Conservation (phyloP, 2,797 vertebrate species). For the Siniperca obscura region DNA sequence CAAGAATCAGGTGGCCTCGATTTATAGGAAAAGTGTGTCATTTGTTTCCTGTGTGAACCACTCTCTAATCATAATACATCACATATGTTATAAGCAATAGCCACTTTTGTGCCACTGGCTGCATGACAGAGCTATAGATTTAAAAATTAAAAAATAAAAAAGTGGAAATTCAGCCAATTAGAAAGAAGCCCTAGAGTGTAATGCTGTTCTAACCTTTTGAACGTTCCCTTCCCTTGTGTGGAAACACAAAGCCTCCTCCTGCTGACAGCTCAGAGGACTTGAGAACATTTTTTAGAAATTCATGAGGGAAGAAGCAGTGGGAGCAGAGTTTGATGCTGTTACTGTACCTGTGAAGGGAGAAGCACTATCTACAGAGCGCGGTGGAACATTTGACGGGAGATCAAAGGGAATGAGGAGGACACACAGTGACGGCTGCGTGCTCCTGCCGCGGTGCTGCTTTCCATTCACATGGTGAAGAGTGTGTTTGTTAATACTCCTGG, state of each 20-base stretch:
- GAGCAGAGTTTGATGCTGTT: constrained; percentile 11
- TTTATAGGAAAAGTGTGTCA: neutral
- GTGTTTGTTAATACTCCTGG: neutral
- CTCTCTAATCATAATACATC: constrained; percentile 8
- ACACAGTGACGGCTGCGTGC: neutral
- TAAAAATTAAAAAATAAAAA: neutral
- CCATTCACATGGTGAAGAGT: neutral
- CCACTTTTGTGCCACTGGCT: neutral
- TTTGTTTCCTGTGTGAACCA: neutral
- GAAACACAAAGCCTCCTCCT: constrained; percentile 13
- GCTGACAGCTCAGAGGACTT: constrained; percentile 32
- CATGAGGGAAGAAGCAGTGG: neutral
- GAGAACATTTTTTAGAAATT: constrained; percentile 4
- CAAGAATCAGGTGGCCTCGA: constrained; percentile 20
- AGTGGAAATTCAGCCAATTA: constrained; percentile 6
- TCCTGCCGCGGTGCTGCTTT: neutral
- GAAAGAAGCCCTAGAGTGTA: constrained; percentile 3
- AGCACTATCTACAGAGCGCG: constrained; percentile 20
- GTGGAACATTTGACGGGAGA: constrained; percentile 6
- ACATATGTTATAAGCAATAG: neutral
- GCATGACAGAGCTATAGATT: neutral
- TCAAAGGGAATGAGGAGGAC: constrained; percentile 15
- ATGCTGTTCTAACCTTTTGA: constrained; percentile 6
- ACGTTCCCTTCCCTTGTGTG: neutral
- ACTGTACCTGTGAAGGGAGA: constrained; percentile 18